Conservation (phyloP, 2,113 vertebrate species). For the Hippotragus niger region DNA sequence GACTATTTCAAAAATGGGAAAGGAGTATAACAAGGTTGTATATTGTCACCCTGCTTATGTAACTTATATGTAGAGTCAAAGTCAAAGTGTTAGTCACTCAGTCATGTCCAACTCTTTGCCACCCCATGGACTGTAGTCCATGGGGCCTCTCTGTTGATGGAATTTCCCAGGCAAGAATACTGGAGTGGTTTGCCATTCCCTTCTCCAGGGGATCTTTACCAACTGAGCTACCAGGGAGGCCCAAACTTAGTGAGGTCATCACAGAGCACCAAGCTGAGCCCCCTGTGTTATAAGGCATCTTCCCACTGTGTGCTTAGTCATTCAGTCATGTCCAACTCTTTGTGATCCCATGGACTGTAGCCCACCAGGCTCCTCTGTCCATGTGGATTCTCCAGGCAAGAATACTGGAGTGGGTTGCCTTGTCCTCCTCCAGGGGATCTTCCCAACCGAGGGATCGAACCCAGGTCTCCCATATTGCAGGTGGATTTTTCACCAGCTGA, state of each 20-base stretch:
- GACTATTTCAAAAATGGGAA: neutral
- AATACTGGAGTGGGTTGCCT: neutral
- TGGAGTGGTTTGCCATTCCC: neutral
- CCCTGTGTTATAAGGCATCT: neutral
- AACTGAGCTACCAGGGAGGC: neutral
- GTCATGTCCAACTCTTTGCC: neutral
- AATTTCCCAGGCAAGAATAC: neutral
- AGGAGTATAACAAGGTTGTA: neutral
- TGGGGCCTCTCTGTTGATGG: neutral
- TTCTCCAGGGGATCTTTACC: neutral
- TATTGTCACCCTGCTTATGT: neutral
- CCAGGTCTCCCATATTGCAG: neutral
- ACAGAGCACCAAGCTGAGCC: neutral
- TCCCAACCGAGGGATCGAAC: fast-evolving
- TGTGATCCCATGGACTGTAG: neutral
- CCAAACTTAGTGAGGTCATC: neutral
- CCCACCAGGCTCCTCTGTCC: neutral
- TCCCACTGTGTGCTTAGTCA: neutral
- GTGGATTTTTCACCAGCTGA: neutral
- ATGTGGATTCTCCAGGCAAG: neutral
- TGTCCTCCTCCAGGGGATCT: neutral
- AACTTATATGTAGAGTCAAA: neutral
- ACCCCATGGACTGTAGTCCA: neutral
- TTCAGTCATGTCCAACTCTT: neutral
- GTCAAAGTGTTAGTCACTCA: neutral